These are phyloP conservation scores for Chironomus striatipennis DNA, from an alignment of 1,140 invertebrate genomes.

Conservation along the genomic window DNA sequence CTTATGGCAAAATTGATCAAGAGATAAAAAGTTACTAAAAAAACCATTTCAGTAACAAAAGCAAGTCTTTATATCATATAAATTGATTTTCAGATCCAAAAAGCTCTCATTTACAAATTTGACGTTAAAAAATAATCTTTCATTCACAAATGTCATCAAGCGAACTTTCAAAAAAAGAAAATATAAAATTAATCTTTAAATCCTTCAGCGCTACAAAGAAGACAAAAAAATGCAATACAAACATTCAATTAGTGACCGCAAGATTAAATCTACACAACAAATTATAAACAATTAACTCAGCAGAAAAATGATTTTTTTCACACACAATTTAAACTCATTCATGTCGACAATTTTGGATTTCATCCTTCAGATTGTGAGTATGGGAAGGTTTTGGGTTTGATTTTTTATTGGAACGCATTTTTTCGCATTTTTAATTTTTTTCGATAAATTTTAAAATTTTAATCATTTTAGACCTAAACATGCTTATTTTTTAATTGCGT, in stretches of 20 bases:
- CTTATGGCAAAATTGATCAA: too few relatives aligned
- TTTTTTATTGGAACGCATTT: background rate
- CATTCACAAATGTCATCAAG: background rate
- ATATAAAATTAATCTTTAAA: background rate
- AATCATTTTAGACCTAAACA: too few relatives aligned
- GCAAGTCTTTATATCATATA: too few relatives aligned
- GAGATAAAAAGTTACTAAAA: too few relatives aligned
- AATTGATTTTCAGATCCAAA: too few relatives aligned
- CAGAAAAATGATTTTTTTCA: background rate
- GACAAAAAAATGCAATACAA: background rate
- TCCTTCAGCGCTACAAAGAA: background rate
- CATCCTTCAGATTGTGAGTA: background rate
- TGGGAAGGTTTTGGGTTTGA: background rate
- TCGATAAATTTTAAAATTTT: too few relatives aligned
- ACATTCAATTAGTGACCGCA: slow-evolving; percentile 12
- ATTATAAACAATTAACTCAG: slow-evolving; percentile 8
- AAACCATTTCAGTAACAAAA: too few relatives aligned
- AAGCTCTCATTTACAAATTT: too few relatives aligned
- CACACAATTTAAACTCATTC: background rate
- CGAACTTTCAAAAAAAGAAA: background rate
- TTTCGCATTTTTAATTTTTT: background rate
- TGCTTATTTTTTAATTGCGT: too few relatives aligned
- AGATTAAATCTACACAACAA: background rate
- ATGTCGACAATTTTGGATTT: background rate
- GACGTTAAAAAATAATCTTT: too few relatives aligned